Percentiles rank a stretch among this genome's conserved stretches.
Conservation (phyloP, 92 coral and sea anemone genomes). For the Heliopora coerulea region DNA sequence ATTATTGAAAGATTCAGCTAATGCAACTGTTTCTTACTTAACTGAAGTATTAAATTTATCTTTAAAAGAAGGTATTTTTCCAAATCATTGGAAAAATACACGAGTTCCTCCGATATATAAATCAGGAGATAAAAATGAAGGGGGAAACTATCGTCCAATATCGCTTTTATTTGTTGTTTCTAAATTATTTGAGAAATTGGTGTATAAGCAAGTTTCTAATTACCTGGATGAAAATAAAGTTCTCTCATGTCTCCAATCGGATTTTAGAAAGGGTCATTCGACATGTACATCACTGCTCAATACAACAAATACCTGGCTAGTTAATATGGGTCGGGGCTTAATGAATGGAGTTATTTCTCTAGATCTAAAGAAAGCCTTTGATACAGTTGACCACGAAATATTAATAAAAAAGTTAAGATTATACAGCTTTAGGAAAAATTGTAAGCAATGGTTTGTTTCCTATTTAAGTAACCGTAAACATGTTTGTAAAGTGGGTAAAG, state of each 20-base stretch:
- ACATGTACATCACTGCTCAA: background rate
- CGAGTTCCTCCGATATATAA: slow-evolving; percentile 14
- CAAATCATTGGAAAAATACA: background rate
- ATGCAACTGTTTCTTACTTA: background rate
- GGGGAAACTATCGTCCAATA: slow-evolving; percentile 15
- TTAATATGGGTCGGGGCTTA: background rate
- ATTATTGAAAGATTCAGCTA: background rate
- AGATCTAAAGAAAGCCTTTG: too few species aligned
- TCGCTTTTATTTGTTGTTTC: too few species aligned
- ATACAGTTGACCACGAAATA: too few species aligned
- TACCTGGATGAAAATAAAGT: background rate
- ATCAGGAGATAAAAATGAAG: slow-evolving; percentile 3
- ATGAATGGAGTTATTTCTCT: slow-evolving; percentile 3
- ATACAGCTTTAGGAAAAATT: background rate
- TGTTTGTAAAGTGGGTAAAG: too few species aligned
- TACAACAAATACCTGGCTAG: background rate
- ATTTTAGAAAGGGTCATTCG: slow-evolving; percentile 1
- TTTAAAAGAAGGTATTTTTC: background rate
- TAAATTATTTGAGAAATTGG: too few species aligned
- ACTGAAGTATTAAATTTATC: slow-evolving; percentile 1
- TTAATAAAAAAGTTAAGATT: background rate
- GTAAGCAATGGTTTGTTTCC: too few species aligned
- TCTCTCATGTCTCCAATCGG: background rate
- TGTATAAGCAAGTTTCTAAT: background rate
- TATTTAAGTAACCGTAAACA: too few species aligned